phyloP scores from a whole-genome alignment of 2,113 vertebrate species.

The Pampusana beccarii region DNA sequence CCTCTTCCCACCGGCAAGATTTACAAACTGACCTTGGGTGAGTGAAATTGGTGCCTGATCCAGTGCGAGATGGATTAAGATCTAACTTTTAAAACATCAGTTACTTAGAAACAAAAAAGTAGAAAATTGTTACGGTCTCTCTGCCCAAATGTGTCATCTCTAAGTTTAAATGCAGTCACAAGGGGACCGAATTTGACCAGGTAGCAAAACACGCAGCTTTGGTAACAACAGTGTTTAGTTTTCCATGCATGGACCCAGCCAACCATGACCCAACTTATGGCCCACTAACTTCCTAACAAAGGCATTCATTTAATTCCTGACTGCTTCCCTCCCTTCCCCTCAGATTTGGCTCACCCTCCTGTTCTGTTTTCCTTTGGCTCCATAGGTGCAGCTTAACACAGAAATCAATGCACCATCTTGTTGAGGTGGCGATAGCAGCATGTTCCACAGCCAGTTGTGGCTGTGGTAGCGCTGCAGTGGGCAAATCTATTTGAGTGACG shows the following conservation, averaged over 20 bases:
- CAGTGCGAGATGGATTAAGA: background rate
- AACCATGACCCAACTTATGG: background rate
- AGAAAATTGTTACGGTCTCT: background rate
- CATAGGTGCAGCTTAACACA: rapidly evolving
- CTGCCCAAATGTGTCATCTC: background rate
- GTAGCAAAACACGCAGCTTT: background rate
- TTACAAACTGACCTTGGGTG: background rate
- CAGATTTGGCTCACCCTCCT: background rate
- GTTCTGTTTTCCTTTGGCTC: background rate
- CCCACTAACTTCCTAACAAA: background rate
- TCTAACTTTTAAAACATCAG: background rate
- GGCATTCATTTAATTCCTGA: background rate
- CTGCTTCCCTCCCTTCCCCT: background rate
- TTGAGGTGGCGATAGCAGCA: background rate
- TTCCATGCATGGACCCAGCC: background rate
- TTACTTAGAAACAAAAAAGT: background rate
- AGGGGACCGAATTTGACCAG: background rate
- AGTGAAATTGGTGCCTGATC: background rate
- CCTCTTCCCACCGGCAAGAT: background rate
- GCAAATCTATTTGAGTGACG: slow-evolving; percentile 3
- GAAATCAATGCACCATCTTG: background rate
- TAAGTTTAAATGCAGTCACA: background rate
- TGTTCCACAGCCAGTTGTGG: background rate
- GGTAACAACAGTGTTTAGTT: background rate
- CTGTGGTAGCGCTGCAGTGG: background rate